Evolutionary conservation across 2,797 vertebrate genomes (phyloP).

Genomic region (Peromyscus nudipes): DNA sequence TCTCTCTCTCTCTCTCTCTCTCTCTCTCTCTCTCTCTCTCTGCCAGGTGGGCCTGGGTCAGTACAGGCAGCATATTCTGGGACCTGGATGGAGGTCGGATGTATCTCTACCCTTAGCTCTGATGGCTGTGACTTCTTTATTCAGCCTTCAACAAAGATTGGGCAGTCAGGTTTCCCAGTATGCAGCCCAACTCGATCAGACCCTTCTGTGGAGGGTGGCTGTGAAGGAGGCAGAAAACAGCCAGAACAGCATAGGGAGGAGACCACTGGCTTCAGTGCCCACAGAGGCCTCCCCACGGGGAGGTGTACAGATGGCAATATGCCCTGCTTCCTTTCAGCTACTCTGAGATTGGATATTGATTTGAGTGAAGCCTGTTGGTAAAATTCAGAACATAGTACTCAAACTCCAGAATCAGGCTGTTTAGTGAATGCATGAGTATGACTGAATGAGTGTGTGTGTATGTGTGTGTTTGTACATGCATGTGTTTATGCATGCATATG

Average conservation of each 20-base stretch:
- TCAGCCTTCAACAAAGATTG: neutral
- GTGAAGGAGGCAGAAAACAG: neutral
- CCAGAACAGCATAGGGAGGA: neutral
- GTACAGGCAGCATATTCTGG: neutral
- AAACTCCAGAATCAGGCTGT: constrained; percentile 9
- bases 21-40: neutral
- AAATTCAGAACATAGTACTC: constrained; percentile 32
- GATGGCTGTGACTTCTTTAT: neutral
- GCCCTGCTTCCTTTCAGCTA: neutral
- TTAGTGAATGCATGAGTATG: neutral
- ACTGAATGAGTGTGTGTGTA: neutral
- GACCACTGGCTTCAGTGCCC: neutral
- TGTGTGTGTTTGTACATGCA: neutral
- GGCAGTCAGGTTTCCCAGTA: neutral
- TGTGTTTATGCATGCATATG: neutral
- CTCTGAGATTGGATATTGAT: neutral
- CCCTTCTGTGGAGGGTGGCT: neutral
- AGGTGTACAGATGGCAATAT: neutral
- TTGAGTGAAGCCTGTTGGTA: neutral
- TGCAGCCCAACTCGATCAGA: neutral
- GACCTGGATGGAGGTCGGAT: neutral
- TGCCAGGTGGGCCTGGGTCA: neutral
- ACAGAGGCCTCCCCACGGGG: neutral
- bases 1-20: neutral
- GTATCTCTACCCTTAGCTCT: neutral